Base-by-base conservation (phyloP, 2,888 invertebrate species). In the Euzophera pinguis region DNA sequence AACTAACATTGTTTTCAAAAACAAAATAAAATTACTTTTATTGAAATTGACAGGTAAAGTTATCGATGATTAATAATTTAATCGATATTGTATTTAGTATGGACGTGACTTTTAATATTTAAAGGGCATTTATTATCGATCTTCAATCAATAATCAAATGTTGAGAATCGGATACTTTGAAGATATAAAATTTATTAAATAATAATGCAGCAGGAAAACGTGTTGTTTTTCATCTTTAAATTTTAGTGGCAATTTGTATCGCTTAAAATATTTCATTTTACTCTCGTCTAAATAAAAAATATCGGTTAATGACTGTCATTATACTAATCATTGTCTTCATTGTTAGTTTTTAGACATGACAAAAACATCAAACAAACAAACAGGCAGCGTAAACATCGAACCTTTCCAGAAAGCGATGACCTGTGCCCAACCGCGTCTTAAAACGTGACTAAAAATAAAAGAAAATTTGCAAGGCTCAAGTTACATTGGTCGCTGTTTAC, bases 291-390 rank as follows among this genome's bases (percentile, higher is more conserved):
- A 22, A 22, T 22, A 22, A 22, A 16, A 32, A 16, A 45, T 32
- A 10, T 16, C 16, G 45, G 32, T 45, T 45, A 45, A 45, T 45
- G 45, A 45, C 45, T 5, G 3, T 6, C 16, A 34, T 43, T 32
- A 43, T 32, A 13, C 32, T 29, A 1, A 6, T 8, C 9, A 32
- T 45, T 45, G 45, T 34, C 1, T 45, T 13, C 14, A 12, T 32
- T 45, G 10, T 14, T 45, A 4, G 32, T 22, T 22, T 22, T 22
- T 22, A 22, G 22, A 22, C 22, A 43, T 45, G 45, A 16, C 32
- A 14, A n/a, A 34, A 34, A 45, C 45, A 45, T 45, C n/a, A 34
- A 34, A 45, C 45, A 45, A 29, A 13, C 45, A 34, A 34, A 45
- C 45, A 32, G 45, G 16, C 45, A 34, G 10, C 9, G 16, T n/a